Evolutionary conservation across 2,113 vertebrate genomes (phyloP), one percentile per base, ranked within the genome.

Genomic region (Callaeas wilsoni): DNA sequence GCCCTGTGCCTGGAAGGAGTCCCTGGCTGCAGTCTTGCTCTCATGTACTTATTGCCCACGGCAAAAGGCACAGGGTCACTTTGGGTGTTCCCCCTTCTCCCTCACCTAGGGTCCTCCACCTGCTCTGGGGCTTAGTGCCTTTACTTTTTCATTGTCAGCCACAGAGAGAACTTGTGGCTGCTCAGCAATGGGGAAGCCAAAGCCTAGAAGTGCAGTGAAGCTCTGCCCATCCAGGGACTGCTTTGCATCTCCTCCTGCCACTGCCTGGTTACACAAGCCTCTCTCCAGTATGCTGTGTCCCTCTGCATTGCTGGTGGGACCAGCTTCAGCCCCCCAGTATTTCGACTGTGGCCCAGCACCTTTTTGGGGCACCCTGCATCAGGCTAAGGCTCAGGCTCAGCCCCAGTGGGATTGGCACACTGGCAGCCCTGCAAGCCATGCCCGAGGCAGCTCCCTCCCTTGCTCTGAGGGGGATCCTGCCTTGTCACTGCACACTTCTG

Each of bases 371-470:
- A 77, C 33, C 17, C 7, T 69, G 41, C 23, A 17, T 32, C 41
- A 75, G 47, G 23, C 29, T 84, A 23, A 26, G 35, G 68, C 21
- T 21, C 50, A 55, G 16, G 59, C 21, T 13, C 70, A 69, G 57
- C 13, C 21, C 3, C 59, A 55, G 37, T 0, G 0, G 16, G 21
- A 65, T 0, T 8, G 37, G 39, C 0, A 0, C 21, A 18, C 17
- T 22, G 47, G 55, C 55, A 68, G 46, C 53, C 25, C 62, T 53
- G 47, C 16, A 35, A 69, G 18, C 49, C n/a, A 2, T 21, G 20
- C 19, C 49, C 2, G 0, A 18, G 7, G 44, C 33, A 85, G 76
- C 30, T 71, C 33, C 49, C 14, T 5, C 3, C 20, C 35, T 57
- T 19, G 63, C 14, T 46, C 18, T 0, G 0, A 41, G 16, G 23